Base-by-base conservation (phyloP, 2,888 invertebrate genomes). In the Aphodius granarius region DNA sequence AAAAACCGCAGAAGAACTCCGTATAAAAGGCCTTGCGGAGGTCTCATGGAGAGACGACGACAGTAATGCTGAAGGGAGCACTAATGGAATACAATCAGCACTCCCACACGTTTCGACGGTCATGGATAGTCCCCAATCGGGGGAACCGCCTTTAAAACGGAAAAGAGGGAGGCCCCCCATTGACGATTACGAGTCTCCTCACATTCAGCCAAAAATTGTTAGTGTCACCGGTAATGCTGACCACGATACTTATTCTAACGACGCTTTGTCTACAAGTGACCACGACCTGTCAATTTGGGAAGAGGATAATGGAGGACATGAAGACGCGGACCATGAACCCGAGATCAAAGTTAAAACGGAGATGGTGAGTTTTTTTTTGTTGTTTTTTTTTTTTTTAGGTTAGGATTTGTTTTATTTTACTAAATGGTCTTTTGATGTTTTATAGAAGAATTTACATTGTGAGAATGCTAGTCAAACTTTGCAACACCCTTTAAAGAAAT, bases 11-110 rank as follows among this genome's bases (percentile, higher is more conserved):
- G 97, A 97, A 87, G 96, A 96, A 86, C 89, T 97, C 19, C 92
- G 95, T 85, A 96, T 97, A 83, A 97, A 97, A 88, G 97, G 97
- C 0, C 89, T 97, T 73, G 96, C 96, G 71, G 96, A 97, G 86
- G 95, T 96, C 15, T 94, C 95, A 80, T 96, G 96, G 94, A 92
- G 93, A 81, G 92, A 93, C 73, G 90, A 90, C 77, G 89, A 89
- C 21, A 84, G 83, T 68, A 81, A 83, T 75, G 83, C 82, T 23
- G 85, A 86, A 73, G 78, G 83, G 74, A 82, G 82, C 22, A 73
- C 75, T 63, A 81, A 83, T 68, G 83, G 82, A 63, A 80, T 83
- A 62, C 87, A 86, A 76, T 83, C 86, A 62, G 84, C 85, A 19
- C 83, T 87, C 76, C 87, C 86, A 22, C 86, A 86, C 77, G 87